These are phyloP conservation scores for Lycorma delicatula DNA, from an alignment of 1,140 invertebrate species.

Conservation along the genomic window DNA sequence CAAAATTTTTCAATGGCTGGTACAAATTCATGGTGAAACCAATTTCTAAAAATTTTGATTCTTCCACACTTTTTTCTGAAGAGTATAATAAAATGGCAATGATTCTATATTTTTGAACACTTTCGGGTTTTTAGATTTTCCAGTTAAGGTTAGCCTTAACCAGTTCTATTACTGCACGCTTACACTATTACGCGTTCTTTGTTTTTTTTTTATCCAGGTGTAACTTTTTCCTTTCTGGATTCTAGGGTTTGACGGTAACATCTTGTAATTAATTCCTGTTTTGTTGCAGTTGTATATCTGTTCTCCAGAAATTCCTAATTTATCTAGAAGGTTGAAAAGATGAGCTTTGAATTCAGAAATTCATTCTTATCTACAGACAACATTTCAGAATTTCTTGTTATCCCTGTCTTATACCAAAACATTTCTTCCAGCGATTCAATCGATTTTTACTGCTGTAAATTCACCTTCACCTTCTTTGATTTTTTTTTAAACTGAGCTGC, in stretches of 20 bases:
- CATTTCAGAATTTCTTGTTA: background rate
- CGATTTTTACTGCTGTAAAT: conserved; percentile 29
- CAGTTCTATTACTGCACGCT: background rate
- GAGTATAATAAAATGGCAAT: background rate
- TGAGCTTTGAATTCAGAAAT: background rate
- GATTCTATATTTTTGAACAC: background rate
- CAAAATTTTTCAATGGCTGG: background rate
- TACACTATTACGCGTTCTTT: background rate
- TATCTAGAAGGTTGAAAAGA: background rate
- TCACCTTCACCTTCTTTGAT: conserved; percentile 17
- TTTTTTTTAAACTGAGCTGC: conserved; percentile 2
- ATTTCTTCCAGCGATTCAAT: conserved; percentile 28
- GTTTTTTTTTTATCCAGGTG: background rate
- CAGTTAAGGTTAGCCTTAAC: background rate
- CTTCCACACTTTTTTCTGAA: background rate
- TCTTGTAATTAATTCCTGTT: background rate
- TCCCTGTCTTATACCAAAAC: conserved; percentile 19
- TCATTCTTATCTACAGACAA: background rate
- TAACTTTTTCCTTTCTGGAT: background rate
- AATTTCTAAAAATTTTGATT: conserved; percentile 20
- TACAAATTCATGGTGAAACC: conserved; percentile 6
- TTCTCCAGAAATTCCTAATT: no score
- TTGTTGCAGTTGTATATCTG: background rate
- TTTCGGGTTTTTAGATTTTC: background rate
- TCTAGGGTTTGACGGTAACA: background rate